Evolutionary conservation across 2,113 vertebrate species (phyloP).

Genomic region (Oxyruncus cristatus): DNA sequence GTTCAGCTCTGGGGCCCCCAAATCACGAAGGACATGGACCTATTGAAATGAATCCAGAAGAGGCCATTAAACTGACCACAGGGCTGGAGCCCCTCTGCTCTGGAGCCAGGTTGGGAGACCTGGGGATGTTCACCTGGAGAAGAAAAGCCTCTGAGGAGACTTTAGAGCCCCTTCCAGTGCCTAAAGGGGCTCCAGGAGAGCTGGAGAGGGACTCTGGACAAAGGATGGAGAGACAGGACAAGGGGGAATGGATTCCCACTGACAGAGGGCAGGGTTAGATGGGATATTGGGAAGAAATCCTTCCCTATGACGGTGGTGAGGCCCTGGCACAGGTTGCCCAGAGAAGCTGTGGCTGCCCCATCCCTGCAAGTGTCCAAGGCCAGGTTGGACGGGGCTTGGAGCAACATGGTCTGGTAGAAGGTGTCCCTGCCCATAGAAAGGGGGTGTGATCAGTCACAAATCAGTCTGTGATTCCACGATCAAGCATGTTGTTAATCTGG

Average conservation of each 20-base stretch:
- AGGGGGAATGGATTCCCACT: neutral
- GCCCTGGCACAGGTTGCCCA: neutral
- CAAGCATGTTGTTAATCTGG: neutral
- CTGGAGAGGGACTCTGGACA: neutral
- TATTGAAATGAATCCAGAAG: neutral
- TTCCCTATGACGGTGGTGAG: neutral
- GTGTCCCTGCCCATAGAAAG: neutral
- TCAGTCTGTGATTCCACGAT: neutral
- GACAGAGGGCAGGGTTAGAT: neutral
- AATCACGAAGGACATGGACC: neutral
- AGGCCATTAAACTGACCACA: neutral
- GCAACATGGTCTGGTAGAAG: fast-evolving
- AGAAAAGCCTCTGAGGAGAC: neutral
- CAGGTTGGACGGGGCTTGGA: fast-evolving
- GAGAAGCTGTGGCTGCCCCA: neutral
- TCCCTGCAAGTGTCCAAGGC: neutral
- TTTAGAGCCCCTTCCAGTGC: neutral
- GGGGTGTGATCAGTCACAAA: neutral
- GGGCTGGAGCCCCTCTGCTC: neutral
- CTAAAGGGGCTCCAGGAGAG: neutral
- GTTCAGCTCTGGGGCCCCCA: neutral
- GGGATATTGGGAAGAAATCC: neutral
- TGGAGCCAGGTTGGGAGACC: neutral
- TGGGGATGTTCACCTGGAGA: neutral
- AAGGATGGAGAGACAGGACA: neutral